Percentiles rank a stretch among this genome's conserved stretches.
phyloP scores from a whole-genome alignment of 1,140 invertebrate species.

The Chrysoperla carnea region DNA sequence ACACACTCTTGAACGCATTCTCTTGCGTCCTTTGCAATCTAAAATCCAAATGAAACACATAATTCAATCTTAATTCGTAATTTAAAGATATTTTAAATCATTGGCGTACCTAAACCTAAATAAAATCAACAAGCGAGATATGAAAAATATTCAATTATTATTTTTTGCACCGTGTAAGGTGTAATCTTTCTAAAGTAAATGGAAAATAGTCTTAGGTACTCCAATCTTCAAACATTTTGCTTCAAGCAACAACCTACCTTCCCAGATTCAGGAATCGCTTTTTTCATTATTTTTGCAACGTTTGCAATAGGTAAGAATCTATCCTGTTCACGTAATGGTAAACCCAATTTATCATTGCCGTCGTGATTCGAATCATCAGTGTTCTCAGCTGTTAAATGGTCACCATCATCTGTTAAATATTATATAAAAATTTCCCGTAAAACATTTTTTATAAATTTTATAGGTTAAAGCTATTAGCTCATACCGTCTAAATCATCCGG shows the following conservation, averaged over 20 bases:
- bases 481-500: slow-evolving; percentile 31
- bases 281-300: slow-evolving; percentile 98
- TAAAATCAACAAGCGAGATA: not conserved
- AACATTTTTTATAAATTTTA: slow-evolving; percentile 3
- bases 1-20: slow-evolving; percentile 99
- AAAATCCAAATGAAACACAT: slow-evolving; percentile 14
- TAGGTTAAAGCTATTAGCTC: not conserved
- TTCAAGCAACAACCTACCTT: slow-evolving; percentile 41
- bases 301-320: slow-evolving; percentile 96
- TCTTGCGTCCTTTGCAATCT: slow-evolving; percentile 97
- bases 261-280: slow-evolving; percentile 86
- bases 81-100: too few species aligned
- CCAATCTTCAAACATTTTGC: not conserved
- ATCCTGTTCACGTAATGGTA: slow-evolving; percentile 72
- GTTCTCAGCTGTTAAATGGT: slow-evolving; percentile 35
- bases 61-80: not conserved
- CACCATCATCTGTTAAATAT: slow-evolving; percentile 9
- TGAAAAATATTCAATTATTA: not conserved
- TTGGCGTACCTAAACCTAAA: not conserved
- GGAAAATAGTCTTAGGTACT: too few species aligned
- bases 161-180: too few species aligned
- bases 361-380: slow-evolving; percentile 55
- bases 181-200: too few species aligned
- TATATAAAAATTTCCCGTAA: not conserved
- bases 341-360: slow-evolving; percentile 25